These are phyloP conservation scores for Nicator chloris DNA, from an alignment of 2,113 vertebrate genomes.

Conservation along the genomic window DNA sequence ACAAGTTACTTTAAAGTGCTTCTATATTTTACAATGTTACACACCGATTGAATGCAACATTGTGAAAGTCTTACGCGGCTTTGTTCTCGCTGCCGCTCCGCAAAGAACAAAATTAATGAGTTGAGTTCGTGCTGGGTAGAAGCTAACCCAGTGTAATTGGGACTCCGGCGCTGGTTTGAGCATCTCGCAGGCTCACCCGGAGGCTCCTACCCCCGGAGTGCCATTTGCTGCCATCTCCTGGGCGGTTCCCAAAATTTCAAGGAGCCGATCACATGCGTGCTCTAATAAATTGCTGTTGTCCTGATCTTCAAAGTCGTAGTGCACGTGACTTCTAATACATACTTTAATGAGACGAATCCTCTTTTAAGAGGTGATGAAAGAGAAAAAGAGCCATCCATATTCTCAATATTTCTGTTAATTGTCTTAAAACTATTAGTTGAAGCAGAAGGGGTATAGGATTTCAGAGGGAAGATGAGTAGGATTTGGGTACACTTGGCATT, in stretches of 20 bases:
- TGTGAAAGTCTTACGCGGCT: neutral
- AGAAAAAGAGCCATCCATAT: neutral
- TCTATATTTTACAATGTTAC: neutral
- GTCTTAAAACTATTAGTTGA: neutral
- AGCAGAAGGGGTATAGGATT: neutral
- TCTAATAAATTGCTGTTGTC: neutral
- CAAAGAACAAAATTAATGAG: neutral
- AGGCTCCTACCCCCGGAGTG: neutral
- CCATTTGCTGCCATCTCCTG: slow-evolving; percentile 39
- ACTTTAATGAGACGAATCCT: neutral
- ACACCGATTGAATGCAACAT: neutral
- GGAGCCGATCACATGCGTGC: neutral
- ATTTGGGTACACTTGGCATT: neutral
- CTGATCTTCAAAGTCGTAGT: neutral
- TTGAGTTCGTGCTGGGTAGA: neutral
- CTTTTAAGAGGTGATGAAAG: neutral
- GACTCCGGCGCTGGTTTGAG: fast-evolving
- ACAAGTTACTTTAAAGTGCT: neutral
- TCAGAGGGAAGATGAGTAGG: neutral
- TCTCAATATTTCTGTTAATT: neutral
- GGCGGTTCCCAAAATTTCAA: neutral
- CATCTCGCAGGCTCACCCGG: neutral
- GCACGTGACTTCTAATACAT: neutral
- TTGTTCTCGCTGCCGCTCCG: neutral
- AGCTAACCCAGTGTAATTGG: neutral